Evolutionary conservation across 2,888 invertebrate genomes (phyloP).

Genomic region (Cremastinae sp.): DNA sequence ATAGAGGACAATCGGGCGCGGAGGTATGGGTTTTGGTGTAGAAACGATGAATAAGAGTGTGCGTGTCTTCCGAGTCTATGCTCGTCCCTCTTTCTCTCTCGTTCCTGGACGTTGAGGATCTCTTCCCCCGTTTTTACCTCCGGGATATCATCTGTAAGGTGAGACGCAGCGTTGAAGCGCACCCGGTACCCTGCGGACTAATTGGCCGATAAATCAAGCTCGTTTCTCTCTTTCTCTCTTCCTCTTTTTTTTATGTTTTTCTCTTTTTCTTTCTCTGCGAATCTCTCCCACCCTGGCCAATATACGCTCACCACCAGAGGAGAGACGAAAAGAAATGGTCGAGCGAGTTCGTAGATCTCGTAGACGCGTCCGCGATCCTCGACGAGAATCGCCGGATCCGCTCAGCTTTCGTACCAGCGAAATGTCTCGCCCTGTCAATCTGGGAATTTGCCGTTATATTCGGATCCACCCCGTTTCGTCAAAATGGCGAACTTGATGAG

Average conservation of each 20-base stretch:
- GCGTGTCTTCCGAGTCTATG: conserved; percentile 41
- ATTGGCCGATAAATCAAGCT: conserved; percentile 80
- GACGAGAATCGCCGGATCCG: conserved; percentile 13
- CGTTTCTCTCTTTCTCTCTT: conserved; percentile 68
- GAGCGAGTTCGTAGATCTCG: conserved; percentile 38
- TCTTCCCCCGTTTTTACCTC: conserved; percentile 52
- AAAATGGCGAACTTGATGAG: too few relatives aligned
- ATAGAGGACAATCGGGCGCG: conserved; percentile 16
- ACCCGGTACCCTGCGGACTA: conserved; percentile 78
- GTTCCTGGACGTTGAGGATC: conserved; percentile 39
- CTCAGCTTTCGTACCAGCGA: background rate
- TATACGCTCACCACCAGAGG: conserved; percentile 32
- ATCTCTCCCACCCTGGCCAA: conserved; percentile 31
- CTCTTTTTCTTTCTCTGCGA: conserved; percentile 43
- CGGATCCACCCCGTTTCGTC: too few relatives aligned
- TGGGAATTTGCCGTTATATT: too few relatives aligned
- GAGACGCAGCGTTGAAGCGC: conserved; percentile 77
- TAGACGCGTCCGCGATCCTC: conserved; percentile 18
- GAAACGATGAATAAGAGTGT: conserved; percentile 50
- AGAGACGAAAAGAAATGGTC: conserved; percentile 40
- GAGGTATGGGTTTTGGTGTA: conserved; percentile 12
- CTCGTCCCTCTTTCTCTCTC: conserved; percentile 3
- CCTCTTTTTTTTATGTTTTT: conserved; percentile 13
- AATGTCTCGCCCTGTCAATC: too few relatives aligned
- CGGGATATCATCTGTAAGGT: conserved; percentile 77